Conservation (phyloP, 2,113 vertebrate species). For the Dendrocopos noguchii region DNA sequence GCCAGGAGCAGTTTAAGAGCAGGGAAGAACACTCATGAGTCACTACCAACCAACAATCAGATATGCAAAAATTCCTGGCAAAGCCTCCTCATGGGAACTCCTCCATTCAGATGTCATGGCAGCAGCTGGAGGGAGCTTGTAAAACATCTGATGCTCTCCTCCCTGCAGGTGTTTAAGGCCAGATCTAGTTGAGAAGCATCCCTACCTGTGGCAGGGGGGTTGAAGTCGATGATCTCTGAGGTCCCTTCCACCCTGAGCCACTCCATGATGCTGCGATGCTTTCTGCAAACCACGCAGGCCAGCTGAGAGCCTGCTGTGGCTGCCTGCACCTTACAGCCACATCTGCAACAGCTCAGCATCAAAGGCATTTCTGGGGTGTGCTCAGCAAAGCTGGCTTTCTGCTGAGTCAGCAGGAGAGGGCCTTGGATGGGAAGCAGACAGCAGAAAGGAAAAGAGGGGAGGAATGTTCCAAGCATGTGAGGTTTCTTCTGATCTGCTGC, state of each 20-base stretch:
- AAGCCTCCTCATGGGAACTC: neutral
- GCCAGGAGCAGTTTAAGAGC: neutral
- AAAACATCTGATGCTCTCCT: neutral
- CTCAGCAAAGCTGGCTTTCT: neutral
- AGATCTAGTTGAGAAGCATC: too few relatives aligned
- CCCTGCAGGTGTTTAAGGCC: too few relatives aligned
- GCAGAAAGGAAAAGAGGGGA: neutral
- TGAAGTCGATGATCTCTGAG: too few relatives aligned
- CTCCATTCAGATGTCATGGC: neutral
- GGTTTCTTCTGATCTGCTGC: neutral
- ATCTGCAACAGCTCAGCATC: neutral
- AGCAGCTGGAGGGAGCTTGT: neutral
- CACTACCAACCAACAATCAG: neutral
- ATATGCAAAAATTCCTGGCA: neutral
- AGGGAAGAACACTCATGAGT: neutral
- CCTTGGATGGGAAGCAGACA: neutral
- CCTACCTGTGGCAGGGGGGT: too few relatives aligned
- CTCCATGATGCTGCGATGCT: too few relatives aligned
- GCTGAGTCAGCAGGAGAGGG: neutral
- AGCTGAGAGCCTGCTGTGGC: neutral
- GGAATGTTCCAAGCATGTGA: neutral
- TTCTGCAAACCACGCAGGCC: too few relatives aligned
- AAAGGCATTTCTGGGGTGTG: neutral
- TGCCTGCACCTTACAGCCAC: neutral
- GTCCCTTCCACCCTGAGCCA: too few relatives aligned